Conservation (phyloP, 2,113 vertebrate genomes). For the Megaptera novaeangliae region DNA sequence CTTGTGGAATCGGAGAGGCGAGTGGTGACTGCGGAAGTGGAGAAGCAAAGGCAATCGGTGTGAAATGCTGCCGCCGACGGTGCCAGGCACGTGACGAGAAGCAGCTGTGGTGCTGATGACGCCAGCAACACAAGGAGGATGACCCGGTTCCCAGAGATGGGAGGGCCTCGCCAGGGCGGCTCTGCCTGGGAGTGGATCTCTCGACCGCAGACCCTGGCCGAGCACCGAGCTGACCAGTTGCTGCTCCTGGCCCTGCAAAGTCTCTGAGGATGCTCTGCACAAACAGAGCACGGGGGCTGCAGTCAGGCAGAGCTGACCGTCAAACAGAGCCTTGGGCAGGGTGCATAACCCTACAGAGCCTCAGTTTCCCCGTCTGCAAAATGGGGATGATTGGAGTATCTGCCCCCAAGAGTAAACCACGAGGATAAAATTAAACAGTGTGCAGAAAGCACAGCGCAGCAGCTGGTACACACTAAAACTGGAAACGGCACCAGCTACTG, state of each 20-base stretch:
- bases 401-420: background rate
- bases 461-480: background rate
- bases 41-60: fast-evolving
- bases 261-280: fast-evolving
- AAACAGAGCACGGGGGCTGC: fast-evolving
- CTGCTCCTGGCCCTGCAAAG: background rate
- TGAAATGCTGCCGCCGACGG: fast-evolving
- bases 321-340: background rate
- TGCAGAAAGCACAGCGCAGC: fast-evolving
- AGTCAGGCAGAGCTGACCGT: background rate
- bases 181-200: background rate
- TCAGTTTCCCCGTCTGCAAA: background rate
- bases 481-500: background rate
- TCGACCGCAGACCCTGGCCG: fast-evolving
- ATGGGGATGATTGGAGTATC: background rate
- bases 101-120: too few relatives aligned
- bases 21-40: background rate
- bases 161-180: background rate
- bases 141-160: background rate
- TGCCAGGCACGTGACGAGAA: background rate
- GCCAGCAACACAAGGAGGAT: background rate
- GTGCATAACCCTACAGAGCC: background rate
- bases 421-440: background rate
- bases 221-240: background rate
- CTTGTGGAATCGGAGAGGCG: background rate